Percentiles rank a stretch among this genome's conserved stretches.
phyloP scores from a whole-genome alignment of 2,113 vertebrate species.

The Psilopogon haemacephalus region DNA sequence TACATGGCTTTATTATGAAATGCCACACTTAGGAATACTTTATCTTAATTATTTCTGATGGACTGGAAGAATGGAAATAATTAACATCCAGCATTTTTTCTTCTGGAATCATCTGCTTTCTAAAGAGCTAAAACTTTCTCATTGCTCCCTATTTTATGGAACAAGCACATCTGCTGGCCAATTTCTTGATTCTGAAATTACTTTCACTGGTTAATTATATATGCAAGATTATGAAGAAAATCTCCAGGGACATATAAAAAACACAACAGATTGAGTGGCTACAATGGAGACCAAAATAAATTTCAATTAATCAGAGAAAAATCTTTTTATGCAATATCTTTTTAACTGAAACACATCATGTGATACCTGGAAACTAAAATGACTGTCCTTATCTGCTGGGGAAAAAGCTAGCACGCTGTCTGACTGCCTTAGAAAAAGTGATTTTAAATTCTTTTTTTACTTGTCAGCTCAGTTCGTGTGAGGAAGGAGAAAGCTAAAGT shows the following conservation, averaged over 20 bases:
- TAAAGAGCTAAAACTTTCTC: neutral
- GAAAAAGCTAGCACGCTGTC: neutral
- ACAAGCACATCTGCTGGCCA: rapidly evolving
- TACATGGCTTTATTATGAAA: neutral
- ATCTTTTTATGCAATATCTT: neutral
- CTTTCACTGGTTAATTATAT: neutral
- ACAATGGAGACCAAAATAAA: neutral
- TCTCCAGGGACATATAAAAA: neutral
- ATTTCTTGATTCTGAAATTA: neutral
- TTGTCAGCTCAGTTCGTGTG: neutral
- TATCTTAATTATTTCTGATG: neutral
- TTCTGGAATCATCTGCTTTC: neutral
- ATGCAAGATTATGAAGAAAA: neutral
- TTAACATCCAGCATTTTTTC: neutral
- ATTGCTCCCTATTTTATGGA: neutral
- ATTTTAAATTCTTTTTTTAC: neutral
- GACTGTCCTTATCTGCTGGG: neutral
- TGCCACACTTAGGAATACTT: neutral
- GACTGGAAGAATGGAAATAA: neutral
- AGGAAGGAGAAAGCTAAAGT: neutral
- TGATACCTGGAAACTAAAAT: neutral
- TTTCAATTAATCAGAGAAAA: neutral
- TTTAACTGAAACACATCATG: neutral
- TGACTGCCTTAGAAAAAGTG: neutral
- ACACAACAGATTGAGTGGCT: neutral